Evolutionary conservation across 2,888 invertebrate species (phyloP).

Genomic region (Autographa pulchrina): DNA sequence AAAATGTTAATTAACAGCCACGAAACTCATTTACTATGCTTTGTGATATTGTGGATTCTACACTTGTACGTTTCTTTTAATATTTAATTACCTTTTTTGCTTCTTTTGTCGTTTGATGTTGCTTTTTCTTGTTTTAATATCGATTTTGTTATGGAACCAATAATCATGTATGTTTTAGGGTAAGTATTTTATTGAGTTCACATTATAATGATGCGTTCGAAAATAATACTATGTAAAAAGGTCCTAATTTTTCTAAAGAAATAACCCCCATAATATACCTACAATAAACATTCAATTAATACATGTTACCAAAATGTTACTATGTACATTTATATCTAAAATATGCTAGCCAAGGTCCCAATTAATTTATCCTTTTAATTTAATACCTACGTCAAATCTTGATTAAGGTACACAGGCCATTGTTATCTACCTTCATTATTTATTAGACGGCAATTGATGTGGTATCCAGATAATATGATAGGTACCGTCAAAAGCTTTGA

Average conservation of each 20-base stretch:
- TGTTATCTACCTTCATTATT: neutral
- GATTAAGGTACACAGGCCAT: neutral
- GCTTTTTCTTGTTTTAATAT: no score
- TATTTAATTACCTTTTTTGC: constrained; percentile 46
- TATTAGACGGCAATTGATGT: neutral
- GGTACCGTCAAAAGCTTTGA: neutral
- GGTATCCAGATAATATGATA: neutral
- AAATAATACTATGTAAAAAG: no score
- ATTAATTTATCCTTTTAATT: neutral
- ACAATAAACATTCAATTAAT: neutral
- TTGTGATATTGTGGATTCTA: constrained; percentile 59
- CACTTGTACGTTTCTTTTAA: constrained; percentile 35
- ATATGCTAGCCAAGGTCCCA: neutral
- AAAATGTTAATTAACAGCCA: constrained; percentile 76
- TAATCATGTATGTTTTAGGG: neutral
- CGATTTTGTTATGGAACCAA: neutral
- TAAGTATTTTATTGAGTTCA: neutral
- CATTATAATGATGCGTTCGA: no score
- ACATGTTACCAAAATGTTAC: neutral
- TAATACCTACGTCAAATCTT: neutral
- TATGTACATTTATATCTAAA: no score
- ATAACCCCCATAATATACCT: no score
- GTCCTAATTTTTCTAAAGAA: no score
- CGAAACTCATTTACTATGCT: constrained; percentile 70
- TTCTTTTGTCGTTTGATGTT: neutral